Evolutionary conservation across 2,113 vertebrate genomes (phyloP), one percentile per base, ranked within the genome.

Genomic region (Hiodon alosoides): DNA sequence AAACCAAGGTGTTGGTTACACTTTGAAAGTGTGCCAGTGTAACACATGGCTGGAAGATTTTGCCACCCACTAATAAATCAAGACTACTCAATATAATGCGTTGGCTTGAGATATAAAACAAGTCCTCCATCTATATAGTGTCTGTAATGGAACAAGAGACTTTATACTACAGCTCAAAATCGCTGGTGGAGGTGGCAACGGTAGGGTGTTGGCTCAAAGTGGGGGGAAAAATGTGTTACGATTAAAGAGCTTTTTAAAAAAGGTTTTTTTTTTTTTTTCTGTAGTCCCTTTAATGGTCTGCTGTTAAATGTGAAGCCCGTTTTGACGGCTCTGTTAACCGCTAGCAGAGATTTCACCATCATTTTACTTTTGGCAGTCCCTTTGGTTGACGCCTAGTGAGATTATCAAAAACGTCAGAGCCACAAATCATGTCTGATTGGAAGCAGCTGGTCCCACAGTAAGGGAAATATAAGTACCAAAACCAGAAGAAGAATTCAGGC

Each of bases 131-230:
- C 17, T 59, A 31, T 57, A 71, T 17, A 13, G 69, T 46, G n/a
- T 59, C 47, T 10, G 53, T 67, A n/a, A 74, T 16, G 14, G 73
- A 74, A 68, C 55, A 62, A 48, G 16, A 69, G 55, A 60, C 7
- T 71, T 70, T 68, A 68, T 31, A 62, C 59, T 31, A 16, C 9
- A 70, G 14, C 17, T 58, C 31, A 67, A 76, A 76, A 60, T 69
- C 65, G 60, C 73, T 61, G 58, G 55, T 71, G 84, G 83, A 85
- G 87, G 86, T 87, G 82, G 73, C 47, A 78, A 83, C 78, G 83
- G 85, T 87, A 86, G 82, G 79, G 76, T 85, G 84, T 84, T 76
- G 78, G 83, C 84, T 85, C 75, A 77, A 65, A 76, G 76, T 83
- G 85, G 83, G 31, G 31, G 31, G 72, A 72, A 64, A 76, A 87